phyloP scores from a whole-genome alignment of 2,113 vertebrate genomes.

The Oncorhynchus nerka region DNA sequence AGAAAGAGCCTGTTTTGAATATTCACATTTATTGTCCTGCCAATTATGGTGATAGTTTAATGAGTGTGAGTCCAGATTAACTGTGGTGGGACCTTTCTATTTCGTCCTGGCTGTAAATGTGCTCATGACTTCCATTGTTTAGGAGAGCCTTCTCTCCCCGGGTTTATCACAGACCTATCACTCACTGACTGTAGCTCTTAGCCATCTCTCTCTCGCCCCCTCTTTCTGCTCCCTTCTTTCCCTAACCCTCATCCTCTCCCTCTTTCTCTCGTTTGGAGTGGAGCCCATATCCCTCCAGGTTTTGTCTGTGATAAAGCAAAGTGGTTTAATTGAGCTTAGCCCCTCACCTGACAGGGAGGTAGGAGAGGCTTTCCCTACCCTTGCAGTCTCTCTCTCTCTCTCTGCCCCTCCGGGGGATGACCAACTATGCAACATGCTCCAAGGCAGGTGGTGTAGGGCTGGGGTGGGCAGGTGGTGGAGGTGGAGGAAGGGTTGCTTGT shows the following conservation, averaged over 20 bases:
- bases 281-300: not conserved
- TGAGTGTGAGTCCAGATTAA: not conserved
- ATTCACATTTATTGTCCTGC: not conserved
- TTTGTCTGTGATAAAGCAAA: not conserved
- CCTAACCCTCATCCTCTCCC: not conserved
- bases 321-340: not conserved
- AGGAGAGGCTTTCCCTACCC: not conserved
- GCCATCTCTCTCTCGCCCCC: not conserved
- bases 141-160: not conserved
- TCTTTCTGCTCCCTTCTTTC: not conserved
- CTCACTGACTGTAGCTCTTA: not conserved
- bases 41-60: not conserved
- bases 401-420: not conserved
- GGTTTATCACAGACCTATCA: not conserved
- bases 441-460: not conserved
- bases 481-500: not conserved
- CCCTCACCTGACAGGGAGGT: not conserved
- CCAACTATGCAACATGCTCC: not conserved
- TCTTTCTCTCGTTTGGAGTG: not conserved
- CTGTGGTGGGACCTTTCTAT: slow-evolving; percentile 2
- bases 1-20: not conserved
- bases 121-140: not conserved
- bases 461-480: not conserved
- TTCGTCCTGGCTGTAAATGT: not conserved
- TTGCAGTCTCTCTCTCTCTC: not conserved